These are phyloP conservation scores for Heliconius himera DNA, from an alignment of 1,140 invertebrate species.

Conservation along the genomic window DNA sequence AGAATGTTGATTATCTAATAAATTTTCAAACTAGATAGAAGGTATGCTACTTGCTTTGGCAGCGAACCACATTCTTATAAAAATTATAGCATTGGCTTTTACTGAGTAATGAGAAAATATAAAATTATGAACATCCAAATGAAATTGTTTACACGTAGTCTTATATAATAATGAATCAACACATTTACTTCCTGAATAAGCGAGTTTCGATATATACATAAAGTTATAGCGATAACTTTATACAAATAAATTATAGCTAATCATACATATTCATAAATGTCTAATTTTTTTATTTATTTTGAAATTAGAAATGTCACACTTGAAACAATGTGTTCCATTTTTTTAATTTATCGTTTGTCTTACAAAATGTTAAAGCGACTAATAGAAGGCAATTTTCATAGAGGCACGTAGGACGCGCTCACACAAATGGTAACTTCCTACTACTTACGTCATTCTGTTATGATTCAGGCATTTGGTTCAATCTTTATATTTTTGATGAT, in stretches of 20 bases:
- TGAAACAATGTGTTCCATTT: neutral
- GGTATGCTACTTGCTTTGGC: slow-evolving; percentile 11
- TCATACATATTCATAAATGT: no score
- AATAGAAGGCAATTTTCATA: slow-evolving; percentile 46
- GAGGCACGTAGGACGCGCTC: slow-evolving; percentile 61
- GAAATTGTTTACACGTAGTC: neutral
- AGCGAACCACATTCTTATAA: slow-evolving; percentile 9
- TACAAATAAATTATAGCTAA: no score
- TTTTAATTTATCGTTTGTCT: neutral
- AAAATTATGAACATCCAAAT: neutral
- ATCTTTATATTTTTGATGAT: slow-evolving; percentile 39
- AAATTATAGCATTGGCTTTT: slow-evolving; percentile 1
- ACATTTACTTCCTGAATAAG: no score
- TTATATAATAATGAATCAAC: neutral
- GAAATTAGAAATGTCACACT: neutral
- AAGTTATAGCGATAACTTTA: no score
- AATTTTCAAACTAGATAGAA: slow-evolving; percentile 10
- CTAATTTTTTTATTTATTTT: no score
- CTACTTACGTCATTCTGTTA: slow-evolving; percentile 65
- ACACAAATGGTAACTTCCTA: slow-evolving; percentile 74
- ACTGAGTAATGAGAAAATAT: slow-evolving; percentile 3
- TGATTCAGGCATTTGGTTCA: slow-evolving; percentile 61
- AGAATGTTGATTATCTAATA: slow-evolving; percentile 2
- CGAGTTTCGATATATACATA: no score
- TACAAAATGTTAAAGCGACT: neutral